Base-by-base conservation (phyloP, 2,797 vertebrate genomes). In the Clarias platycephalus region DNA sequence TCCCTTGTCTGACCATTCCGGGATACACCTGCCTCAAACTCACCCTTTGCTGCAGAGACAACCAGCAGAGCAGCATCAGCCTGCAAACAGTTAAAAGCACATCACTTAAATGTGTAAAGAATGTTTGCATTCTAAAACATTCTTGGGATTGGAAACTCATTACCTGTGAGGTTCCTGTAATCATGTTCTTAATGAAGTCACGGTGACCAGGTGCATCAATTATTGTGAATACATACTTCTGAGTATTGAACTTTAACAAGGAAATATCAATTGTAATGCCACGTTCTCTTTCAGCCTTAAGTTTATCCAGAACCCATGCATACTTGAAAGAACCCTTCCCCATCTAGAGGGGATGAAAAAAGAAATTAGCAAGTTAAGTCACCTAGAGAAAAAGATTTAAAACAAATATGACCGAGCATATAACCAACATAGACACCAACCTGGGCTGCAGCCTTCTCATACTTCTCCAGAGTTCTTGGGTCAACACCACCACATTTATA, bases 121-220 rank as follows among this genome's bases (percentile, higher is more conserved):
- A 15, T 5, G 13, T 57, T 9, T 76, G 4, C 16, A 34, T 24
- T 8, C 18, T 34, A 20, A 34, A 58, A 12, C 26, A 22, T 34
- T 34, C 0, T 10, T 34, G 12, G 0, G 12, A 9, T 62, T 18
- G 16, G 7, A 13, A 0, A 10, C 16, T 18, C 0, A 22, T 26
- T 86, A 95, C 95, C 94, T 96, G 95, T 0, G 95, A 96, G 0
- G 96, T 95, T n/a, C 95, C 96, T 0, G 95, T 96, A 40, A 96
- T 95, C 95, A 96, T 96, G 89, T 96, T 96, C 58, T 96, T 96
- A 15, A 96, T 96, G 87, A 96, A 96, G 86, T 96, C 96, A 6
- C 96, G 93, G 85, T 96, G 95, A 0, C 95, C 95, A 0, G 95
- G 95, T 4, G 95, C 95, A 34, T 96, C 95, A 58, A 96, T 96